Base-by-base conservation (phyloP, 2,113 vertebrate species). In the Odocoileus hemionus region DNA sequence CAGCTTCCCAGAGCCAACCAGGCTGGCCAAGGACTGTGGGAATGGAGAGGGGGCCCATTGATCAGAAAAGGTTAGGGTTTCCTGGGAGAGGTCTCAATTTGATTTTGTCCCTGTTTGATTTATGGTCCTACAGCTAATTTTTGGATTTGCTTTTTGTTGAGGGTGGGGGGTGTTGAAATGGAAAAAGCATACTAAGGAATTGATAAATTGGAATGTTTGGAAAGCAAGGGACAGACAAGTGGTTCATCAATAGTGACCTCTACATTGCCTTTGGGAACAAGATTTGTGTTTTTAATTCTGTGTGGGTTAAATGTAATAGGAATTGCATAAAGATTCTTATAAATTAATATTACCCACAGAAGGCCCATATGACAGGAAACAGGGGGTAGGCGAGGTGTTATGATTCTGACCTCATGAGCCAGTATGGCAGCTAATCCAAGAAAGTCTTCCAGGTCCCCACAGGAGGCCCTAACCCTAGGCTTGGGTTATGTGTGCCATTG, bases 211-310 rank as follows among this genome's bases (percentile, higher is more conserved):
- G 57, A 89, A 91, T 83, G 21, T 94, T 91, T 58, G n/a, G 58
- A 79, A 96, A 86, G 14, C 45, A 55, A 21, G 47, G 45, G 87
- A 36, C 23, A 89, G 64, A 60, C 7, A 33, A 67, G 28, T 58
- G 8, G n/a, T 83, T 96, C 12, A 50, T 33, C 15, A 74, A 84
- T 15, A 15, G 47, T 26, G 14, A 36, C 11, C 78, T 78, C 33
- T 78, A 21, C 6, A 70, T 78, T 58, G 30, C 57, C 78, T 43
- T 25, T 76, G 57, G 64, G 26, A 61, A 50, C n/a, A 89, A 89
- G 43, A 95, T 45, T 83, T 96, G 54, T 58, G 50, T 26, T 96
- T 94, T 96, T 47, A 92, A 95, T 94, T 97, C 70, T 79, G 45
- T 67, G 14, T 47, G 67, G 23, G 80, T 86, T 92, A 91, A 74